phyloP scores from a whole-genome alignment of 64 coral and sea anemone species.

The Stichodactyla helianthus region DNA sequence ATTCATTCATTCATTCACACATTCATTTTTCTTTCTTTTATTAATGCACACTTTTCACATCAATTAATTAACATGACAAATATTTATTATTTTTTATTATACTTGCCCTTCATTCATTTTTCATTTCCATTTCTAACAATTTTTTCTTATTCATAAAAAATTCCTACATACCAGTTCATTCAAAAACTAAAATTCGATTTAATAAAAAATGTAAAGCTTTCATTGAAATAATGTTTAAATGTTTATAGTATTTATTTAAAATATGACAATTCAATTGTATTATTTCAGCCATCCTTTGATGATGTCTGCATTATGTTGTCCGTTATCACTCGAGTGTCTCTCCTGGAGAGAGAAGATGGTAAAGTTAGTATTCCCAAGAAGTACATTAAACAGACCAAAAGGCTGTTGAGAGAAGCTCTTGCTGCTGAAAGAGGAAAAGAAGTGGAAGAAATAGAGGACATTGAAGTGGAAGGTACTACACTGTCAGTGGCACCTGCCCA shows the following conservation, averaged over 20 bases:
- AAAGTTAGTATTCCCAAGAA: constrained; percentile 47
- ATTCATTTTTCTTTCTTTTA: neutral
- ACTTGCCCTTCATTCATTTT: neutral
- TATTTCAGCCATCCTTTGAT: constrained; percentile 76
- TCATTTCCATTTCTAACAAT: too few species aligned
- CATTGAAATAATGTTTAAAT: too few species aligned
- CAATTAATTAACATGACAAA: neutral
- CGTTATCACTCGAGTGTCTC: constrained; percentile 74
- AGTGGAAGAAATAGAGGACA: constrained; percentile 36
- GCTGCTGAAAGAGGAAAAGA: constrained; percentile 75
- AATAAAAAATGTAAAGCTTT: too few species aligned
- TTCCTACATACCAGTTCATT: too few species aligned
- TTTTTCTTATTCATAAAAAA: too few species aligned
- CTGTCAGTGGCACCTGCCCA: neutral
- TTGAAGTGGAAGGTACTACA: neutral
- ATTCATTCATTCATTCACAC: neutral
- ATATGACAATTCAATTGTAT: neutral
- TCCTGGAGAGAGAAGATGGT: constrained; percentile 49
- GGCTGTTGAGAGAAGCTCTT: constrained; percentile 74
- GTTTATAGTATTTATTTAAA: neutral
- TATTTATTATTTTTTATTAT: too few species aligned
- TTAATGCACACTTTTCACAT: neutral
- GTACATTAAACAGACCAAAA: constrained; percentile 80
- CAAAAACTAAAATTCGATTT: too few species aligned
- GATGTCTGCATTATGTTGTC: constrained; percentile 79